Evolutionary conservation across 2,113 vertebrate species (phyloP), one percentile per base, ranked within the genome.

Genomic region (Datnioides undecimradiatus): DNA sequence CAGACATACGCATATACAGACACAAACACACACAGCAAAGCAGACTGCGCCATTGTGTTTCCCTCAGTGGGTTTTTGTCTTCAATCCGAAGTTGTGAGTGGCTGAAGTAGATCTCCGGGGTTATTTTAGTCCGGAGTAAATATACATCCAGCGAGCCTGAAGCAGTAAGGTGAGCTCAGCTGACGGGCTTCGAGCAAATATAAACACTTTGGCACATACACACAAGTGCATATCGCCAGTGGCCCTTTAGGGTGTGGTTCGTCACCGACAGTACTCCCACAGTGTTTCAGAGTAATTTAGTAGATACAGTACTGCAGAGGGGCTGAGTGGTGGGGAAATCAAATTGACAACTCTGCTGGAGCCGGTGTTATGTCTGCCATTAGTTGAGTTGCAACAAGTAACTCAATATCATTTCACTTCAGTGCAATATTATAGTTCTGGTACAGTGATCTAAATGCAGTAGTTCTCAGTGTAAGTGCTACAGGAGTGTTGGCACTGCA

Each of bases 391-490:
- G 74, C 73, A 86, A 84, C 75, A 75, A 76, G 71, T 91, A 92
- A 91, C 90, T 90, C 54, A 82, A 91, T 91, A 88, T 84, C 48
- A 70, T 76, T 91, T 88, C 59, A 84, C 87, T 88, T 88, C 34
- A 64, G 52, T 72, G 84, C 45, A 84, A 82, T 64, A 69, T 72
- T 69, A 90, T 79, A 74, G 52, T 77, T 85, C 45, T 72, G 23
- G 25, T 80, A 52, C 23, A 43, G 77, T 52, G 63, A 81, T 87
- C 49, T 77, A 83, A 88, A 86, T 79, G 65, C 84, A 73, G 54
- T 3, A 27, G 52, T 64, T 76, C 46, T 73, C 54, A 25, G 55
- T 82, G 29, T 67, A 80, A 79, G 77, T 85, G 88, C 60, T 79
- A 40, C 54, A 57, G 67, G 68, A 74, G 67, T 38, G 75, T 82